These are phyloP conservation scores for Ursus arctos DNA, from an alignment of 2,113 vertebrate species.

Conservation along the genomic window DNA sequence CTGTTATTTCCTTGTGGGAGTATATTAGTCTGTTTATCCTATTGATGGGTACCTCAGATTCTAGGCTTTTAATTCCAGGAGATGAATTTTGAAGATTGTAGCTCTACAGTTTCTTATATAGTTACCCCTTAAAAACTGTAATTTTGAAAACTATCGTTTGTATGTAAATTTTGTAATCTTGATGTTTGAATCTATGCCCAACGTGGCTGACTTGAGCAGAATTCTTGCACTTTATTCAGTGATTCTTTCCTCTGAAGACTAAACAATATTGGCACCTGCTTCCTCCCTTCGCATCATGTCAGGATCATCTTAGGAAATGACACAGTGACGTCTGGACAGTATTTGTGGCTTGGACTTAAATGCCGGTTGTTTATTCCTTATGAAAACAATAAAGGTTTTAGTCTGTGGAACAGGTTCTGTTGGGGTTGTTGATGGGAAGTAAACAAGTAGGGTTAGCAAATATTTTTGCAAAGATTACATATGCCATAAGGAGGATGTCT, in stretches of 20 bases:
- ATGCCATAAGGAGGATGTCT: not conserved
- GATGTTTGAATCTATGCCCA: not conserved
- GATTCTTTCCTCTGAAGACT: not conserved
- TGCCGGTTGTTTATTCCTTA: not conserved
- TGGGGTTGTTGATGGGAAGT: not conserved
- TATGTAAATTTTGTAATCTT: not conserved
- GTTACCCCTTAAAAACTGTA: not conserved
- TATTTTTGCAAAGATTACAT: not conserved
- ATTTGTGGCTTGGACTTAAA: not conserved
- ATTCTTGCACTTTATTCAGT: not conserved
- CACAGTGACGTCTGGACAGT: not conserved
- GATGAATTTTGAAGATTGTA: not conserved
- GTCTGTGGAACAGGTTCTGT: not conserved
- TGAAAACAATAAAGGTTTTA: not conserved
- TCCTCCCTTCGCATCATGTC: accelerated
- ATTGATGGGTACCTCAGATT: not conserved
- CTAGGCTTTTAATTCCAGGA: not conserved
- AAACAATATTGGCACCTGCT: not conserved
- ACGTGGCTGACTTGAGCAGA: not conserved
- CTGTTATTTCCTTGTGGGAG: not conserved
- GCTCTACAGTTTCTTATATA: not conserved
- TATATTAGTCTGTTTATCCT: not conserved
- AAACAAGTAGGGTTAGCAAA: not conserved
- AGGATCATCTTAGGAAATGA: not conserved
- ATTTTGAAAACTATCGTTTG: conserved; percentile 20